Evolutionary conservation across 2,888 invertebrate species (phyloP).

Genomic region (Cosmia pyralina): DNA sequence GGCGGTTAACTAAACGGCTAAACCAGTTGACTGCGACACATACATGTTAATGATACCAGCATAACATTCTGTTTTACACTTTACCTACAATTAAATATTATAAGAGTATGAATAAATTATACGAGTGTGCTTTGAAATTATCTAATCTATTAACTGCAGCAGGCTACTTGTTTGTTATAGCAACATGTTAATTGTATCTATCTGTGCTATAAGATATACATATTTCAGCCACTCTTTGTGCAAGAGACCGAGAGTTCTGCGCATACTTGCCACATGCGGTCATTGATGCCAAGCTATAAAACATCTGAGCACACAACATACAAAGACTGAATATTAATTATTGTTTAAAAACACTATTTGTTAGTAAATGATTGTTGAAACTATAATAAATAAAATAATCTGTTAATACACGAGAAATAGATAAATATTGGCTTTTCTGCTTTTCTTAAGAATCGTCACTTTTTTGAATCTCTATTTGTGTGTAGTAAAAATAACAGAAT

Average conservation of each 20-base stretch:
- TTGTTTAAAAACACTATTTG: background rate
- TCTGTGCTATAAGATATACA: background rate
- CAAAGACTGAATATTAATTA: slow-evolving; percentile 10
- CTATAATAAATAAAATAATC: background rate
- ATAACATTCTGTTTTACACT: too few relatives aligned
- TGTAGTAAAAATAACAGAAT: background rate
- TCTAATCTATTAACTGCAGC: background rate
- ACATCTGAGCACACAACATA: slow-evolving; percentile 19
- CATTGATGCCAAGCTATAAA: slow-evolving; percentile 22
- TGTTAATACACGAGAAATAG: background rate
- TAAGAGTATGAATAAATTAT: too few relatives aligned
- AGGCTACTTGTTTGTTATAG: background rate
- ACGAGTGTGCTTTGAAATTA: slow-evolving; percentile 1
- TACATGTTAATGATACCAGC: too few relatives aligned
- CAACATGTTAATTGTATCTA: background rate
- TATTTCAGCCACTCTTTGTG: background rate
- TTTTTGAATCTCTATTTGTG: background rate
- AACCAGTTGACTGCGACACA: too few relatives aligned
- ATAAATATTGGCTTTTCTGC: background rate
- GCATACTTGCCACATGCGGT: slow-evolving; percentile 14
- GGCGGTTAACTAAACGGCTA: too few relatives aligned
- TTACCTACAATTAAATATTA: too few relatives aligned
- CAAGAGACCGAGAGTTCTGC: background rate
- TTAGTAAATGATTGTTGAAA: background rate
- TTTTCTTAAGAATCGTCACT: background rate